Evolutionary conservation across 1,140 invertebrate species (phyloP), one percentile per base, ranked within the genome.

Genomic region (Aphidius ervi): DNA sequence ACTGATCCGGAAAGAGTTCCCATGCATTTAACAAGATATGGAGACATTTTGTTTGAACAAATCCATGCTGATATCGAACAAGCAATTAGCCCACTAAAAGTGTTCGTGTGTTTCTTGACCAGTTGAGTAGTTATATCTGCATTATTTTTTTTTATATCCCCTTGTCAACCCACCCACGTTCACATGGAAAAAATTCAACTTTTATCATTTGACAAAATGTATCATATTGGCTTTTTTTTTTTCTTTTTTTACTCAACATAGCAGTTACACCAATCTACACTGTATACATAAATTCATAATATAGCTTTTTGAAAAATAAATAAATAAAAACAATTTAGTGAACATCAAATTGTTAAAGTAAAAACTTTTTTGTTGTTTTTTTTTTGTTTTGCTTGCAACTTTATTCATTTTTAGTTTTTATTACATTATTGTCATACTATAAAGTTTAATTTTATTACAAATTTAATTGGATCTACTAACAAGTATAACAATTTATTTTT

Each of bases 41-140:
- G 23, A 31, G 23, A 31, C 23, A 31, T 31, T 31, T 31, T 31
- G 23, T 31, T 31, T 31, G 23, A 31, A 31, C 23, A 31, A 31
- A 4, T 31, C 23, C 2, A 31, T 56, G 58, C 41, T 37, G 59
- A 37, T 76, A 74, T 75, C 72, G 67, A 63, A 8, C 63, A 31
- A 56, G 73, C 74, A 76, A 77, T 77, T 77, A 77, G 75, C 68
- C 40, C 66, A 70, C 68, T 75, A 70, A 75, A 74, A 74, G 74
- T 75, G 67, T 76, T 75, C 70, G 68, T 73, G 69, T 73, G 70
- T 76, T 70, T 64, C 4, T 31, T 31, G 23, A 31, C 23, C 23
- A 31, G 23, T 31, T 31, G 23, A 31, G 23, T 31, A 31, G 23
- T 31, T 31, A 31, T 31, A 62, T 56, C 67, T 58, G 60, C 61